Percentiles rank a stretch among this genome's conserved stretches.
Evolutionary conservation across 2,888 invertebrate genomes (phyloP).

Genomic region (Notocelia uddmanniana): DNA sequence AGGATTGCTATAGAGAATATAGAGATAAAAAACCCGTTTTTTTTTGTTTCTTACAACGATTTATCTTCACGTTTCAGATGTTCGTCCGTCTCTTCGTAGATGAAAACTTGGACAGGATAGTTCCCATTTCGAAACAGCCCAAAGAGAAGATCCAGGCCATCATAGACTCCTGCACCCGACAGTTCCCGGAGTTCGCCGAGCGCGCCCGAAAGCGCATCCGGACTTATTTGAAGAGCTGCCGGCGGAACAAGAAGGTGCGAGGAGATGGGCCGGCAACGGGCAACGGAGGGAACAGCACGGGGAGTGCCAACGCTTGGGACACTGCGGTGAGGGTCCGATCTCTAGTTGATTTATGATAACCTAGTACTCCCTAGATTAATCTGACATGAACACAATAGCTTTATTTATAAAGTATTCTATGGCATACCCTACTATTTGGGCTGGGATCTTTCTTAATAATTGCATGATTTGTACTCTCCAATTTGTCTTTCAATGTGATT

Average conservation of each 20-base stretch:
- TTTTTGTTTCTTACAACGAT: background rate
- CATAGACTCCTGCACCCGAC: constrained; percentile 97
- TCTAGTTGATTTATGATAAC: constrained; percentile 55
- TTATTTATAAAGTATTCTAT: no score
- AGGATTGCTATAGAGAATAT: no score
- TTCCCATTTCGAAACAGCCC: constrained; percentile 98
- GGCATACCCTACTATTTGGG: no score
- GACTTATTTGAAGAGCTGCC: constrained; percentile 97
- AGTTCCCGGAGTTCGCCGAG: constrained; percentile 98
- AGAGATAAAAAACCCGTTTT: no score
- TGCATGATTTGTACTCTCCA: no score
- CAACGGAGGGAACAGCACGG: constrained; percentile 69
- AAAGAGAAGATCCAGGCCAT: constrained; percentile 99
- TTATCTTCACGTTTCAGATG: constrained; percentile 89
- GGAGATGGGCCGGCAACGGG: constrained; percentile 87
- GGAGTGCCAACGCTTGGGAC: constrained; percentile 91
- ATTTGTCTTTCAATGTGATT: no score
- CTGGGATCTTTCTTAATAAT: no score
- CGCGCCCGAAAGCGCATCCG: constrained; percentile 97
- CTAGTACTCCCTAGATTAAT: constrained; percentile 48
- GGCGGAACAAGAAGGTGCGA: constrained; percentile 96
- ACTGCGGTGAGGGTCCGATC: constrained; percentile 90
- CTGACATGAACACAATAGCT: no score
- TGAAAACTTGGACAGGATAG: constrained; percentile 98
- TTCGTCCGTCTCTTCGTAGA: constrained; percentile 98